Conservation (phyloP, 2,888 invertebrate species). For the Andrena dorsata region DNA sequence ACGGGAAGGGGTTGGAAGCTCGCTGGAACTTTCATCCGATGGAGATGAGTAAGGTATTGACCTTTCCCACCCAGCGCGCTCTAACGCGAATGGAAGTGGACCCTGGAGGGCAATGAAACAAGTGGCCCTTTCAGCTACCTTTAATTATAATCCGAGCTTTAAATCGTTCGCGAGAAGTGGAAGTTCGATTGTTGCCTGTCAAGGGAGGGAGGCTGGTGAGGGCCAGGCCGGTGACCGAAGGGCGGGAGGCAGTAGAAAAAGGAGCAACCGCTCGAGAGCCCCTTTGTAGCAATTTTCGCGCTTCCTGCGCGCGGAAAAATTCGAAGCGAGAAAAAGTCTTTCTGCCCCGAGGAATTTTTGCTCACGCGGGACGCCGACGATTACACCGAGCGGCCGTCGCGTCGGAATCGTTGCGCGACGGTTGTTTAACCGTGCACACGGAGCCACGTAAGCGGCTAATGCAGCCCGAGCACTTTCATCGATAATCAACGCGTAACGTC, state of each 20-base stretch:
- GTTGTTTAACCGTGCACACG: conserved; percentile 42
- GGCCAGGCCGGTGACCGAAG: neutral
- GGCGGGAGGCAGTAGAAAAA: neutral
- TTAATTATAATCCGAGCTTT: conserved; percentile 61
- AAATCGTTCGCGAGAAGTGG: conserved; percentile 54
- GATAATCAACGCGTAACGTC: conserved; percentile 41
- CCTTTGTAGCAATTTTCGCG: conserved; percentile 64
- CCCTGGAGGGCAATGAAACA: conserved; percentile 41
- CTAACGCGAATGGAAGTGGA: conserved; percentile 37
- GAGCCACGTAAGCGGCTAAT: conserved; percentile 35
- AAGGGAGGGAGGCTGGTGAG: conserved; percentile 27
- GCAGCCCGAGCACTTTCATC: conserved; percentile 39
- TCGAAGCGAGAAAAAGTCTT: conserved; percentile 46
- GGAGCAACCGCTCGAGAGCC: conserved; percentile 45
- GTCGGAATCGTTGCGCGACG: conserved; percentile 52
- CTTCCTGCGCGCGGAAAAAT: conserved; percentile 56
- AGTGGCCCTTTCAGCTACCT: conserved; percentile 53
- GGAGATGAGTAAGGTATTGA: conserved; percentile 49
- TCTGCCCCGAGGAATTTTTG: conserved; percentile 44
- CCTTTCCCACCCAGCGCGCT: conserved; percentile 17
- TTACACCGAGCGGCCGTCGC: conserved; percentile 51
- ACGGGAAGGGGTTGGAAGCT: neutral
- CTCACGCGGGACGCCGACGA: conserved; percentile 42
- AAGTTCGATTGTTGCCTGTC: conserved; percentile 56
- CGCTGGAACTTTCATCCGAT: conserved; percentile 17